Base-by-base conservation (phyloP, 1,140 invertebrate species). In the Polyergus mexicanus region DNA sequence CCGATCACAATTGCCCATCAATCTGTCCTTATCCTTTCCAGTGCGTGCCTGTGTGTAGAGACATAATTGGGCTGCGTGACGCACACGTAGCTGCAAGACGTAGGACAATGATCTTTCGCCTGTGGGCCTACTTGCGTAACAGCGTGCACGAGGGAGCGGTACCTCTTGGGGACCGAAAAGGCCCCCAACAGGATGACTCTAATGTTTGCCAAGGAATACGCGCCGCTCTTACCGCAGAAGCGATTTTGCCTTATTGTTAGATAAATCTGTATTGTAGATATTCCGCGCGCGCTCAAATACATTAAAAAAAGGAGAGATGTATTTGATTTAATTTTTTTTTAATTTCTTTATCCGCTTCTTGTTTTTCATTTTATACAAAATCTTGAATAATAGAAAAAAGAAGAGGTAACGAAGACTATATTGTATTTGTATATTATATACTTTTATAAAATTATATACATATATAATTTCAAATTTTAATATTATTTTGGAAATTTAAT, bases 101-200 rank as follows among this genome's bases (percentile, higher is more conserved):
- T 86, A 89, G 90, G 91, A 91, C 91, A 92, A 92, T 92, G 90
- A 92, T 92, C 90, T 92, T 87, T 87, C 69, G 69, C 76, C 74
- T 76, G 69, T 86, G 83, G 84, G 78, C n/a, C 80, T 85, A 68
- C 54, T 89, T 89, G 56, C 88, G 69, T 65, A 88, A 90, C 60
- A 38, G 22, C 63, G 7, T 68, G 78, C 62, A 83, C 86, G 83
- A 90, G 87, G 91, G 91, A 92, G 90, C 89, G 90, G 89, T 78
- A 65, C 66, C 25, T 86, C 78, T 71, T 60, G 69, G 83, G 78
- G 47, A 60, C 75, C 81, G 19, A 80, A 85, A 85, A 89, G 74
- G 71, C 88, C 72, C 86, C 65, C 60, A 74, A 68, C 87, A 54
- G 84, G 90, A 92, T 92, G 89, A 90, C 87, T 92, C 89, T 90